Evolutionary conservation across 1,140 invertebrate species (phyloP), one percentile per base, ranked within the genome.

Genomic region (Coboldia fuscipes): DNA sequence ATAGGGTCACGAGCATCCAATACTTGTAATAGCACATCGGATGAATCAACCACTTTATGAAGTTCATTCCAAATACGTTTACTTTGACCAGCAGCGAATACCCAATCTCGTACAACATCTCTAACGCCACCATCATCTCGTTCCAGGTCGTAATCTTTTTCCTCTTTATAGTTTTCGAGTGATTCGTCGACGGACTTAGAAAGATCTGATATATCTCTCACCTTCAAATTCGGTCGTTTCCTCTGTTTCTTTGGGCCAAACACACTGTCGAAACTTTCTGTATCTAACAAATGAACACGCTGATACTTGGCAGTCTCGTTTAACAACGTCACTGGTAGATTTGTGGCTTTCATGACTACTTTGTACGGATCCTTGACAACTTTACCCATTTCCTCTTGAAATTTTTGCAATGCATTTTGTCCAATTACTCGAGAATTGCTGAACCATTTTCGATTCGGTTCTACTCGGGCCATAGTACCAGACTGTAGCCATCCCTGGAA

Each of bases 51-150:
- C 8, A 97, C 92, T 70, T 99, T 99, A 52, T 98, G 97, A 6
- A 99, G 56, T 58, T 99, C 96, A 63, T 93, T 94, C 94, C 96
- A 99, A 47, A 99, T 94, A 44, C 96, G 67, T 62, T 74, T 93
- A 46, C 90, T 97, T 52, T 93, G 86, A 3, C 94, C 96, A 20
- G 86, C 85, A 32, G 64, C 71, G 71, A 90, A 89, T 3, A 90
- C 70, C 77, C 81, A 84, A 45, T 83, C 78, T 37, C 82, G 66
- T 26, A 69, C 68, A 1, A 68, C 62, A 43, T 77, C 71, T 45
- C 63, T 70, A 1, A 82, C 65, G 6, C 90, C 72, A 36, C 71
- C 62, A 54, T 97, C 84, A 47, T 92, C 74, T 33, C 68, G 63
- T 2, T 85, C 62, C 31, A 92, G 61, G 61, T 93, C 82, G 24